Base-by-base conservation (phyloP, 2,888 invertebrate genomes). In the Gymnosoma rotundatum region DNA sequence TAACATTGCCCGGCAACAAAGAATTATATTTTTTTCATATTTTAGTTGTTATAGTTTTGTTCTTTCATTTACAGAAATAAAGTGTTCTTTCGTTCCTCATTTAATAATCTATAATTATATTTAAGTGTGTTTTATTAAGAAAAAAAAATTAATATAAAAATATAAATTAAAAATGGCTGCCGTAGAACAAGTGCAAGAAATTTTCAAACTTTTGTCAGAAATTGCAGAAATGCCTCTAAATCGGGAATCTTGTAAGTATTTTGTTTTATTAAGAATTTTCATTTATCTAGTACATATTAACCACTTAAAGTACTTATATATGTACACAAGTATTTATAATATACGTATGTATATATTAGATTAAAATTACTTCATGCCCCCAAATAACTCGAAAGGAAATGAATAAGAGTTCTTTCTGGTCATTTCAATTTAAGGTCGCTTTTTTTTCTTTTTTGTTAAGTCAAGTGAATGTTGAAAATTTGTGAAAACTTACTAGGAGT, bases 221-320 rank as follows among this genome's bases (percentile, higher is more conserved):
- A 86, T 90, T 78, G 88, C 88, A 87, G 89, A 90, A 80, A 87
- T 91, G 87, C 88, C 89, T 38, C 80, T 90, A 21, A 90, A 91
- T 88, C 89, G 90, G 58, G 91, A 90, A 85, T 88, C 90, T 85
- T 88, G 90, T 90, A 90, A 90, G 90, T 90, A 89, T 81, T 74
- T 73, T 38, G 1, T 38, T 64, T 54, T 25, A 8, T n/a, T 32
- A 20, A 12, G 9, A 18, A 21, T 21, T 32, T 32, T 32, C 8
- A 2, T 32, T 32, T 32, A 32, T 21, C 16, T 54, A 3, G 2
- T 42, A 42, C 42, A 42, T 2, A 12, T 42, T 42, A 14, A 42
- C 12, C 12, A 42, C 2, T 42, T 10, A 42, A 32, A 7, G 32
- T 5, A 2, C 2, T 42, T 42, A 42, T 42, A 14, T 4, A 12